phyloP scores from a whole-genome alignment of 2,888 invertebrate species.

The Hypercompe scribonia region DNA sequence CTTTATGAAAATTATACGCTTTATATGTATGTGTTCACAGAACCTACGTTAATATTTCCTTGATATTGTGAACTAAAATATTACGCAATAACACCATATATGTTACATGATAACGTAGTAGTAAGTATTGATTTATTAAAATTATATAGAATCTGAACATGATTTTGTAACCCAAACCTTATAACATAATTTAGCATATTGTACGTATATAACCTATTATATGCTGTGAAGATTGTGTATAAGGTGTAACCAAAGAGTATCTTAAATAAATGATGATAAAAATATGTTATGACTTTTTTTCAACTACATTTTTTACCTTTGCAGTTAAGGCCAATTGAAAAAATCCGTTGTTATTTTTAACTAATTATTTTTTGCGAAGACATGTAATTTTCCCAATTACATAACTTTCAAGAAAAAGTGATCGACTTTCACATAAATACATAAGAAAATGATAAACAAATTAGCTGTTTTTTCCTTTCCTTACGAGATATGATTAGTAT shows the following conservation, averaged over 20 bases:
- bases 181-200: conserved; percentile 12
- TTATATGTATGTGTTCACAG: conserved; percentile 43
- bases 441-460: too few relatives aligned
- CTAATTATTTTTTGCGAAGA: too few relatives aligned
- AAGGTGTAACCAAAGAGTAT: conserved; percentile 51
- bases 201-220: conserved; percentile 24
- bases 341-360: neutral
- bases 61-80: conserved; percentile 17
- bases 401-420: too few relatives aligned
- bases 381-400: too few relatives aligned
- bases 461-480: too few relatives aligned
- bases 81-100: conserved; percentile 12
- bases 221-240: conserved; percentile 42
- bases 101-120: neutral
- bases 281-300: conserved; percentile 16
- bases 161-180: conserved; percentile 19
- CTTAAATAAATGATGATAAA: conserved; percentile 47
- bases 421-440: too few relatives aligned
- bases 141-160: neutral
- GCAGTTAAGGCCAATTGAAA: neutral
- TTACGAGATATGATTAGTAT: too few relatives aligned
- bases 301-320: neutral
- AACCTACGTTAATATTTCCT: conserved; percentile 27
- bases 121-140: neutral
- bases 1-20: conserved; percentile 27